Evolutionary conservation across 2,797 vertebrate species (phyloP), one percentile per base, ranked within the genome.

Genomic region (Microctenopoma steveboyesi): DNA sequence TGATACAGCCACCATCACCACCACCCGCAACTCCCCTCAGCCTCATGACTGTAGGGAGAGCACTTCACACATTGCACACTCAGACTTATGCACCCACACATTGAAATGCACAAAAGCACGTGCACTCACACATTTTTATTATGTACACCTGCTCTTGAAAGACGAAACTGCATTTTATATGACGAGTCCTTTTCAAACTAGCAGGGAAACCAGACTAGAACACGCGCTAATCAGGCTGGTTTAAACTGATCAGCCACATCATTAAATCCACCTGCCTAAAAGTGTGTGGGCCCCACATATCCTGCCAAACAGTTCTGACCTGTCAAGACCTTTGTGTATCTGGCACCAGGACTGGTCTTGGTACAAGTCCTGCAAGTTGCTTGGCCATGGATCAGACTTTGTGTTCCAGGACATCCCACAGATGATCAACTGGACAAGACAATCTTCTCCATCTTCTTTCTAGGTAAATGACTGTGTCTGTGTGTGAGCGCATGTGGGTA

Each of bases 1-100:
- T 88, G 83, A 91, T 90, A 91, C 79, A 79, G 83, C 77, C 76
- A 67, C 78, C 63, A 75, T 43, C 59, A 55, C 48, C 75, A 55
- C 68, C 74, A 55, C 59, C 40, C 18, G 59, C 72, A 40, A 59
- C 59, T 70, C 50, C 67, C 33, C 71, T 63, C 70, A 62, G 51
- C 82, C 86, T 81, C 82, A 84, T 79, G 89, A 91, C 72, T 73
- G 74, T 70, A 80, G 86, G 87, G 86, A 89, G 82, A 85, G 80
- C 84, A 81, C 80, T 86, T 93, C 83, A 89, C 85, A 85, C 83
- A 52, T 77, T 72, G 57, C 72, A 86, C 64, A 54, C 55, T 47
- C 74, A 68, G 83, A 74, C 77, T 74, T 55, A 53, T 16, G 42
- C 75, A 73, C 76, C 76, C 74, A 81, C 85, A 78, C 81, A 79